Evolutionary conservation across 1,140 invertebrate genomes (phyloP).

Genomic region (Piezodorus guildinii): DNA sequence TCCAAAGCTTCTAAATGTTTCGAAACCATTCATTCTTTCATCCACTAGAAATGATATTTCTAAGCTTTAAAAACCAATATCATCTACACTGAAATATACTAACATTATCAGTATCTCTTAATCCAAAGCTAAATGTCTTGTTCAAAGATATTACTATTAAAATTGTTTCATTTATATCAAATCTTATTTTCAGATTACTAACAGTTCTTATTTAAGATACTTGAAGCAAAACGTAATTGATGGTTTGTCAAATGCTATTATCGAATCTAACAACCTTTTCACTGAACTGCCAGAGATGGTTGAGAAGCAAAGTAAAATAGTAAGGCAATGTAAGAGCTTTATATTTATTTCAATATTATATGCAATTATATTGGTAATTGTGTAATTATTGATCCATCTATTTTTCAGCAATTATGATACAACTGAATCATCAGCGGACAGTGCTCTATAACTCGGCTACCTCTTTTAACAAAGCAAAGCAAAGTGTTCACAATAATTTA

Average conservation of each 20-base stretch:
- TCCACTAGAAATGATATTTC: too few species aligned
- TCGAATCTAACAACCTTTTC: constrained; percentile 24
- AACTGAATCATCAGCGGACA: constrained; percentile 33
- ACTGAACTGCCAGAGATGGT: constrained; percentile 22
- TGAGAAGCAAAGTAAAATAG: constrained; percentile 21
- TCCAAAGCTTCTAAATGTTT: too few species aligned
- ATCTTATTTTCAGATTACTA: constrained; percentile 20
- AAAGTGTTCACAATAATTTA: constrained; percentile 34
- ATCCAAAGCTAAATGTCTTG: too few species aligned
- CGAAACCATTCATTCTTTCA: too few species aligned
- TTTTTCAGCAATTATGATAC: constrained; percentile 34
- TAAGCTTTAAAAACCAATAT: too few species aligned
- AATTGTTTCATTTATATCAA: too few species aligned
- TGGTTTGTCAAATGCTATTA: constrained; percentile 25
- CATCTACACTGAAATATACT: too few species aligned
- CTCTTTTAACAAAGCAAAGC: constrained; percentile 33
- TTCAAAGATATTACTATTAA: too few species aligned
- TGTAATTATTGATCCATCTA: constrained; percentile 1
- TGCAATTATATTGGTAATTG: constrained; percentile 7
- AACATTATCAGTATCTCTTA: too few species aligned
- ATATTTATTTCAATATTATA: neutral
- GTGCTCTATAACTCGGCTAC: constrained; percentile 35
- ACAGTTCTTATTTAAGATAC: constrained; percentile 23
- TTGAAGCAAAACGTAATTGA: constrained; percentile 25
- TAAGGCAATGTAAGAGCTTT: constrained; percentile 25